These are phyloP conservation scores for Rallus limicola DNA, from an alignment of 2,113 vertebrate genomes.

Conservation along the genomic window DNA sequence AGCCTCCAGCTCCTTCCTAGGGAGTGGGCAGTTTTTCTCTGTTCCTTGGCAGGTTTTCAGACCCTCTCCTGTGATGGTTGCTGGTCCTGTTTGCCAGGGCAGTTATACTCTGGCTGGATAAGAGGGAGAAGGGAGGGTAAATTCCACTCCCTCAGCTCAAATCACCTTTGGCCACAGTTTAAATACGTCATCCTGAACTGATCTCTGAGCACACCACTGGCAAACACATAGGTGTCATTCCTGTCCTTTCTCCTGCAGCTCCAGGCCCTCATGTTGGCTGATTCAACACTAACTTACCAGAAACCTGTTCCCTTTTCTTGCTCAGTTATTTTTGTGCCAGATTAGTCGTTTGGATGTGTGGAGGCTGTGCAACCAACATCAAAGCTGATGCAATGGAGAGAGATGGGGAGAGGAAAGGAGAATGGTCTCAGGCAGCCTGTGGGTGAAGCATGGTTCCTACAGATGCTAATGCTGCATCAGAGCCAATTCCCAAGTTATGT, in stretches of 20 bases:
- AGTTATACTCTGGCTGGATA: background rate
- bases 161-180: background rate
- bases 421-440: background rate
- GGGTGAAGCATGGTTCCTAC: background rate
- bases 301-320: background rate
- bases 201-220: background rate
- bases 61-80: background rate
- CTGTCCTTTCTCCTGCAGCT: background rate
- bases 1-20: background rate
- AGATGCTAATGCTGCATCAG: background rate
- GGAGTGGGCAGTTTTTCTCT: background rate
- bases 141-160: background rate
- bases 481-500: background rate
- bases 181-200: background rate
- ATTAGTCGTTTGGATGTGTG: background rate
- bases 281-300: background rate
- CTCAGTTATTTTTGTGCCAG: background rate
- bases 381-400: background rate
- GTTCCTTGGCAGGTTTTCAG: background rate
- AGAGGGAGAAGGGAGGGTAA: background rate
- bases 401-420: fast-evolving
- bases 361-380: background rate
- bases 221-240: background rate
- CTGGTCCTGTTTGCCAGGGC: background rate
- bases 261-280: background rate